A percentile compares a stretch with the other conserved stretches of the same genome.
Evolutionary conservation across 2,888 invertebrate species (phyloP).

Genomic region (Acrobasis consociella): DNA sequence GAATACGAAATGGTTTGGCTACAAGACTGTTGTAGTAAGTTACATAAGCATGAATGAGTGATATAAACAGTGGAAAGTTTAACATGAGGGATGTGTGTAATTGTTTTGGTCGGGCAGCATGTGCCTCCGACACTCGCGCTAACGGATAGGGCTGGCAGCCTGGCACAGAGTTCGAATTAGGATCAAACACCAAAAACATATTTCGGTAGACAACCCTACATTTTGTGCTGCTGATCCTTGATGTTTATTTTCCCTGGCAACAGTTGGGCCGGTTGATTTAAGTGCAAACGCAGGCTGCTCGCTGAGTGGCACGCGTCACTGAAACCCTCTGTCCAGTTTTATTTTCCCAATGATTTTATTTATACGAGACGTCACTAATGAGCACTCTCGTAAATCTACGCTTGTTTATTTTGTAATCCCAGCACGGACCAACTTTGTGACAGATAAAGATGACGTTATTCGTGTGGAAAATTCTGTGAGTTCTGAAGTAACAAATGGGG

Average conservation of each 20-base stretch:
- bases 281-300: slow-evolving; percentile 48
- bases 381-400: slow-evolving; percentile 29
- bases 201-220: slow-evolving; percentile 17
- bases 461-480: slow-evolving; percentile 53
- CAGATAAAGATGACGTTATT: slow-evolving; percentile 33
- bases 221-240: slow-evolving; percentile 38
- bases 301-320: slow-evolving; percentile 38
- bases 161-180: too few relatives aligned
- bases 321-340: slow-evolving; percentile 37
- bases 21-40: not conserved
- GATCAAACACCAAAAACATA: not conserved
- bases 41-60: not conserved
- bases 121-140: too few relatives aligned
- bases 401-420: slow-evolving; percentile 28
- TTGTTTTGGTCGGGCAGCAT: slow-evolving; percentile 60
- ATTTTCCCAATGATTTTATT: slow-evolving; percentile 30
- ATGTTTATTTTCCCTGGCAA: slow-evolving; percentile 67
- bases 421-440: not conserved
- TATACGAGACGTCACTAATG: slow-evolving; percentile 26
- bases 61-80: slow-evolving; percentile 39
- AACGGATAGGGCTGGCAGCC: too few relatives aligned
- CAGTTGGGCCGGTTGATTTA: slow-evolving; percentile 65
- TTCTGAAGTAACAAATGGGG: slow-evolving; percentile 55
- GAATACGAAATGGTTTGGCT: too few relatives aligned
- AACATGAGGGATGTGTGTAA: slow-evolving; percentile 58